Evolutionary conservation across 2,113 vertebrate genomes (phyloP), one percentile per base, ranked within the genome.

Genomic region (Meriones unguiculatus): DNA sequence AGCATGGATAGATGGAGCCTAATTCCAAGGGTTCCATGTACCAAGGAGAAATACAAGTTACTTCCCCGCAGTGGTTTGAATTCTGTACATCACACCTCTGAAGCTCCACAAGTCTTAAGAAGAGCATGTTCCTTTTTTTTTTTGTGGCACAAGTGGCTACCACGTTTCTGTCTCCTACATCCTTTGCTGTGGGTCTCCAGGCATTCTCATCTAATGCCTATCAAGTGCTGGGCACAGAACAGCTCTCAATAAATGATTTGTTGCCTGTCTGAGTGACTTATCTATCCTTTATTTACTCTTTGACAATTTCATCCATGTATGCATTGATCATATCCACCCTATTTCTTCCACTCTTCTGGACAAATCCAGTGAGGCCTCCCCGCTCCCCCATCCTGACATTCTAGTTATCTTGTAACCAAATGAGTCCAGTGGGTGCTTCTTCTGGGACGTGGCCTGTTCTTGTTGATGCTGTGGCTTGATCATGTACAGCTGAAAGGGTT

Each of bases 121-220:
- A 59, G 2, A 65, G 22, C 30, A 50, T 32, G 24, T 3, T 0
- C 0, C 5, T 46, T 46, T 46, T 46, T 46, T 46, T 46, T 46
- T 46, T 14, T 2, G 17, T 17, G 30, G 18, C 54, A 5, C 0
- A 54, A 32, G 25, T 18, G 38, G 78, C n/a, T 28, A 4, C 41
- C 38, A 46, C 54, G 82, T 65, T 67, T 20, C 18, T 72, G 70
- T 62, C 20, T 28, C 7, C 64, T 41, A 0, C 5, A 8, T 28
- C 46, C 1, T 0, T 4, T 28, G 76, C 17, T 3, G 5, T 0
- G 0, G 28, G 76, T 11, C 15, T 32, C 20, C 15, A 28, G 20
- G 35, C 0, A 0, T 52, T 57, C 3, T 50, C 54, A 32, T 65
- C 70, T 15, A 12, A 54, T 50, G 2, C 30, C 24, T n/a, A 0